These are phyloP conservation scores for Takifugu rubripes DNA, from an alignment of 2,797 vertebrate genomes.

Conservation along the genomic window DNA sequence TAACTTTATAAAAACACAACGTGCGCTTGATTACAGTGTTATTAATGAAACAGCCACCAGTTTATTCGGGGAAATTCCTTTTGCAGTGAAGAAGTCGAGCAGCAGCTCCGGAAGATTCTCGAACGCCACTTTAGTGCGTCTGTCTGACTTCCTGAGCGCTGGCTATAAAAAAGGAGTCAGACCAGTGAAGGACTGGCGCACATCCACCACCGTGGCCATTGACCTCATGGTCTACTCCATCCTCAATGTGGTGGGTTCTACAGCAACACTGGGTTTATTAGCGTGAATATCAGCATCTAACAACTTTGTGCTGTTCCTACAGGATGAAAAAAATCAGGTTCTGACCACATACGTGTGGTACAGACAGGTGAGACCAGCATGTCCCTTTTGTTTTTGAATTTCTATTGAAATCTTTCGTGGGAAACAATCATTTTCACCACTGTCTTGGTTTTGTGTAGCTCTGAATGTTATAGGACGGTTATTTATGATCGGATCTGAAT, in stretches of 20 bases:
- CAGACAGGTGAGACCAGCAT: slow-evolving; percentile 80
- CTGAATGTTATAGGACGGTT: not conserved
- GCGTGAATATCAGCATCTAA: not conserved
- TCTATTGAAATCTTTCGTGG: no score
- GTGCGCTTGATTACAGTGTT: no score
- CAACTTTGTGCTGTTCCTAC: slow-evolving; percentile 5
- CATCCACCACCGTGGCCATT: slow-evolving; percentile 84
- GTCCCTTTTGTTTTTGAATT: not conserved
- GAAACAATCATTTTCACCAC: no score
- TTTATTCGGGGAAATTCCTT: not conserved
- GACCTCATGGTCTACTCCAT: slow-evolving; percentile 95
- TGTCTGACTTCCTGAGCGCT: slow-evolving; percentile 78
- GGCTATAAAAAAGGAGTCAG: slow-evolving; percentile 88
- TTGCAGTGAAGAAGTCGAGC: slow-evolving; percentile 65
- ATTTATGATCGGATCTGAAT: not conserved
- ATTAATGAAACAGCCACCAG: no score
- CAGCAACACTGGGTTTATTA: not conserved
- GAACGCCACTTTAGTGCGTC: slow-evolving; percentile 79
- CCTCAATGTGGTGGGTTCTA: slow-evolving; percentile 86
- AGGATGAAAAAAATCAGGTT: slow-evolving; percentile 99
- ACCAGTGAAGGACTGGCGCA: slow-evolving; percentile 90
- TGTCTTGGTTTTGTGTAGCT: no score
- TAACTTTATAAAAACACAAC: no score
- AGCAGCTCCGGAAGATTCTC: slow-evolving; percentile 42
- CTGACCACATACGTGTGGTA: slow-evolving; percentile 98